Base-by-base conservation (phyloP, 2,888 invertebrate genomes). In the Standfussiana lucernea region DNA sequence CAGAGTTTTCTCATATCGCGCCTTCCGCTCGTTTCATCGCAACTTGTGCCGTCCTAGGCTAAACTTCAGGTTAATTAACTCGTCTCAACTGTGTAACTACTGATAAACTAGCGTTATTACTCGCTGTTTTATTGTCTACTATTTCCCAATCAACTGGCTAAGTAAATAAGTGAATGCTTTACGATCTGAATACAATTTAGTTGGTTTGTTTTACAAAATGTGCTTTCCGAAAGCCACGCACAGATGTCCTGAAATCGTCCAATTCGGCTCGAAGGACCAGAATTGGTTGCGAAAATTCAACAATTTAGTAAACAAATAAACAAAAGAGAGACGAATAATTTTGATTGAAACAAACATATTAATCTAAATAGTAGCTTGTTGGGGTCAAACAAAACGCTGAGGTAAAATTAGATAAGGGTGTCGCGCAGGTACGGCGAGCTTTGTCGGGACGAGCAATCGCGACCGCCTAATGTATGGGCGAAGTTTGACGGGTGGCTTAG, bases 61-160 rank as follows among this genome's bases (percentile, higher is more conserved):
- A 87, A 94, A 94, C 92, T 95, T 94, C 91, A 91, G 90, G 93
- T 94, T 95, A 95, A 95, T 95, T 95, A 95, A 95, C 93, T 94
- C 92, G 88, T 92, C 90, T 89, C 90, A 87, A 89, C 90, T 87
- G 84, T 80, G 84, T 83, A 90, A 89, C 90, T 90, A 90, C 91
- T 91, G 92, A 92, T 93, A 91, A 93, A 93, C 92, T 93, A 92
- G 89, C 90, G 89, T 91, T 92, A 92, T 93, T 93, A 92, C 89
- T 86, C 77, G 75, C 82, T 77, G 79, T 88, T 89, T 89, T 90
- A 89, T 88, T 90, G 82, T 84, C 82, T 86, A 77, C 81, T 81
- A 64, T 76, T 81, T 70, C 32, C 72, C 62, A 85, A 83, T 85
- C 72, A 81, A 72, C 64, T 64, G 74, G 62, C 50, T 50, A 61